Percentiles rank a stretch among this genome's conserved stretches.
These are phyloP conservation scores for Seira musarum DNA, from an alignment of 2,888 invertebrate species.

Conservation along the genomic window DNA sequence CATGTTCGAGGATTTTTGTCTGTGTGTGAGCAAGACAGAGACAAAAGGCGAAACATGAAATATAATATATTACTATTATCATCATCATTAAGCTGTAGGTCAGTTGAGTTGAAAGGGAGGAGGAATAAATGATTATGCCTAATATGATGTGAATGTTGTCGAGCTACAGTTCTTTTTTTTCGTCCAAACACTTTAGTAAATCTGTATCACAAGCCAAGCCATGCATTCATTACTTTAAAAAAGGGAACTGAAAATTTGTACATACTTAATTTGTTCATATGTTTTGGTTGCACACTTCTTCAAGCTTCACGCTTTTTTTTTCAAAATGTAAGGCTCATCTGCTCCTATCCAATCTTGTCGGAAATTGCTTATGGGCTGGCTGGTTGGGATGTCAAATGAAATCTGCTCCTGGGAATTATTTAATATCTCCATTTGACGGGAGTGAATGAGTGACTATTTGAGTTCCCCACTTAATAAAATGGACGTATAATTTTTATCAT, in stretches of 20 bases:
- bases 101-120: conserved; percentile 41
- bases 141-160: conserved; percentile 22
- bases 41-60: conserved; percentile 1
- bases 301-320: conserved; percentile 37
- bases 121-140: conserved; percentile 18
- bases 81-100: conserved; percentile 55
- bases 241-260: conserved; percentile 36
- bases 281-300: conserved; percentile 24
- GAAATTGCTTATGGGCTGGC: no score
- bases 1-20: conserved; percentile 8
- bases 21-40: conserved; percentile 23
- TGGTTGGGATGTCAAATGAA: conserved; percentile 38
- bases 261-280: conserved; percentile 19
- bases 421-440: conserved; percentile 45
- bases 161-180: no score
- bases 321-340: neutral
- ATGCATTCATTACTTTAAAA: conserved; percentile 18
- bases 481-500: neutral
- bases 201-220: no score
- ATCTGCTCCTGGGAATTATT: conserved; percentile 48
- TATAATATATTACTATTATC: conserved; percentile 32
- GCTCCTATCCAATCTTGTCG: neutral
- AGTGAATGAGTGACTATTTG: conserved; percentile 10
- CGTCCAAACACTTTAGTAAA: no score
- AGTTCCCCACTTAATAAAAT: no score